A percentile compares a stretch with the other conserved stretches of the same genome.
Evolutionary conservation across 2,797 vertebrate species (phyloP).

Genomic region (Acanthurus lineatus): DNA sequence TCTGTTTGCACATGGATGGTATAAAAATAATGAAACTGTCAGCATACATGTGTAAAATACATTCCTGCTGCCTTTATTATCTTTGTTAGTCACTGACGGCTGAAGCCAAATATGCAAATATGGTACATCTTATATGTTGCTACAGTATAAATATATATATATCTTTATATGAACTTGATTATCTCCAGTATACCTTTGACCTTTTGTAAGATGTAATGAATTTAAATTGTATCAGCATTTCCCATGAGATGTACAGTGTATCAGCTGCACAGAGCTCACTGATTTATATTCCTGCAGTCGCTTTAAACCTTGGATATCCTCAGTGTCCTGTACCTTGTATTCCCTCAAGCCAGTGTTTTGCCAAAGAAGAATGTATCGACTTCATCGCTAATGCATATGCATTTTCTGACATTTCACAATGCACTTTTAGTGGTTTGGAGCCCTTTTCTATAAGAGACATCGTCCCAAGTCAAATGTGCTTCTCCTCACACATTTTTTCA

Average conservation of each 20-base stretch:
- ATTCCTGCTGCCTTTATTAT: constrained; percentile 30
- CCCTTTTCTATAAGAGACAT: constrained; percentile 24
- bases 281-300: constrained; percentile 49
- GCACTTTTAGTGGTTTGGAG: constrained; percentile 16
- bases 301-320: constrained; percentile 33
- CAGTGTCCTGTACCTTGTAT: constrained; percentile 24
- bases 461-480: not conserved
- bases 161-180: constrained; percentile 19
- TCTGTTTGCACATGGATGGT: not conserved
- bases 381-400: constrained; percentile 60
- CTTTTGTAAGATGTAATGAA: constrained; percentile 29
- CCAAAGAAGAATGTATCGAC: constrained; percentile 44
- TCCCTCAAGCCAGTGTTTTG: constrained; percentile 60
- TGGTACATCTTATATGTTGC: not conserved
- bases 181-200: constrained; percentile 20
- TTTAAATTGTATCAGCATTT: constrained; percentile 21
- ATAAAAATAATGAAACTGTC: constrained; percentile 22
- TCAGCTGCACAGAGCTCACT: constrained; percentile 1
- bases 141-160: constrained; percentile 4
- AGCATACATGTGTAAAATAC: constrained; percentile 1
- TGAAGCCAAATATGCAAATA: constrained; percentile 42
- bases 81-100: constrained; percentile 27
- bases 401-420: constrained; percentile 62
- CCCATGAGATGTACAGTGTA: constrained; percentile 1
- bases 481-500: not conserved